Base-by-base conservation (phyloP, 2,797 vertebrate species). In the Acanthopagrus latus region DNA sequence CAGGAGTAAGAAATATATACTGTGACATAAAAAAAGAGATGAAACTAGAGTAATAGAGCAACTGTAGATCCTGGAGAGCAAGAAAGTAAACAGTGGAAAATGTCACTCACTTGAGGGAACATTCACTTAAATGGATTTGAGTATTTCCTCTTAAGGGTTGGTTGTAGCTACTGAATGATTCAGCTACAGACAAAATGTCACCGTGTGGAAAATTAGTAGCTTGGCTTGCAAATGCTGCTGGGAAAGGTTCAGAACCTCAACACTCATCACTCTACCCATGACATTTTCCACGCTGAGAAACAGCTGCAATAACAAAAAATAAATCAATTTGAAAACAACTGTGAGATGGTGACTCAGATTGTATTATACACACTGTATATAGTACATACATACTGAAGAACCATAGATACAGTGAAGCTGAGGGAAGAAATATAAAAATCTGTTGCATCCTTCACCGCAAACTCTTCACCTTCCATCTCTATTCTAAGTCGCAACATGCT, bases 31-130 rank as follows among this genome's bases (percentile, higher is more conserved):
- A 48, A 63, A 71, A 23, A 64, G 9, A 72, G 4, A 12, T 27
- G 18, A 52, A 59, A 46, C 0, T 23, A 47, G 50, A 74, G 46
- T 11, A 33, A 64, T 23, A 57, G 33, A 6, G 38, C n/a, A 7
- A 64, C 27, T 8, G 1, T 2, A 60, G 27, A 63, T 48, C 44
- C 27, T 7, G n/a, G 21, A 75, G 48, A 58, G 60, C 25, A 20
- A 46, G 25, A 51, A 13, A 54, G 64, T 18, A 43, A 65, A 75
- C 17, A 9, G n/a, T 21, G 33, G 17, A 48, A 66, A 70, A 52
- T 62, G 50, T 64, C 63, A 41, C 52, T 68, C 54, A 75, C 68
- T 83, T 58, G 12, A 75, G 52, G 56, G 55, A 79, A 66, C 58
- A 56, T 74, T 76, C 73, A 64, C 70, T 63, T 38, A 38, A 38